Evolutionary conservation across 2,888 invertebrate genomes (phyloP).

Genomic region (Quadroppia sp.): DNA sequence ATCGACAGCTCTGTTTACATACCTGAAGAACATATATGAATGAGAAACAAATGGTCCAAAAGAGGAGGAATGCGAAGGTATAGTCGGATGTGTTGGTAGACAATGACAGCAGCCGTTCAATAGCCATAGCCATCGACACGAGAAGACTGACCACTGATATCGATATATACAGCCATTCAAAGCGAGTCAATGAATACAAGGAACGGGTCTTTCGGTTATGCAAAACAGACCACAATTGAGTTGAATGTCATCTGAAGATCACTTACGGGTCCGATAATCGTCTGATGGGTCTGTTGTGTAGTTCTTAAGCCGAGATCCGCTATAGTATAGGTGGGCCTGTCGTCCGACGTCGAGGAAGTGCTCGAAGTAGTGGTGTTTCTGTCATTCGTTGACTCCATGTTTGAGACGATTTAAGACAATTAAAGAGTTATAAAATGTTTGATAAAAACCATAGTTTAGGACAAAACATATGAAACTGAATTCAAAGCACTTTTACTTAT

Average conservation of each 20-base stretch:
- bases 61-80: slow-evolving; percentile 44
- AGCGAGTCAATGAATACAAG: not conserved
- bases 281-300: slow-evolving; percentile 4
- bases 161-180: slow-evolving; percentile 44
- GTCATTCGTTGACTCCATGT: too few species aligned
- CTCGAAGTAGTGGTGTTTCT: not conserved
- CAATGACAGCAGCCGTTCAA: slow-evolving; percentile 42
- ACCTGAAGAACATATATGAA: slow-evolving; percentile 15
- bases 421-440: too few species aligned
- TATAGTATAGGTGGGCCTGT: not conserved
- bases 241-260: not conserved
- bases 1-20: not conserved
- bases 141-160: slow-evolving; percentile 43
- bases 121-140: slow-evolving; percentile 43
- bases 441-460: not conserved
- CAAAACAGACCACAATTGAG: not conserved
- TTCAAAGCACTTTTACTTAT: not conserved
- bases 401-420: too few species aligned
- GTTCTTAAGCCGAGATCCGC: slow-evolving; percentile 1
- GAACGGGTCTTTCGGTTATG: not conserved
- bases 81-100: slow-evolving; percentile 43
- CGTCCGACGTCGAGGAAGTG: not conserved
- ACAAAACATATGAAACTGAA: not conserved
- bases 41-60: slow-evolving; percentile 31
- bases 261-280: slow-evolving; percentile 27